phyloP scores from a whole-genome alignment of 2,797 vertebrate species.

The Cephalopachus bancanus region DNA sequence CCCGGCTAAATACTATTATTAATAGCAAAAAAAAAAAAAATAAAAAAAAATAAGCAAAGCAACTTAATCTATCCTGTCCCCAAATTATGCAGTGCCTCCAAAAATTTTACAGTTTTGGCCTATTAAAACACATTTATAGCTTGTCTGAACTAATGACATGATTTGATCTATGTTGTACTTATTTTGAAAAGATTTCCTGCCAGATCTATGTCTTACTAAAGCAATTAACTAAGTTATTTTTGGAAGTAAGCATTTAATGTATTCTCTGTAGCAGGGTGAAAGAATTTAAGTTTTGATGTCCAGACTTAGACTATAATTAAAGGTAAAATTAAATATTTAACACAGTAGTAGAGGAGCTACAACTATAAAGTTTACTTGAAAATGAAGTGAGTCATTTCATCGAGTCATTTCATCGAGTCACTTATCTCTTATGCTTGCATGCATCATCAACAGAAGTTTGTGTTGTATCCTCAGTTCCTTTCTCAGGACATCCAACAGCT shows the following conservation, averaged over 20 bases:
- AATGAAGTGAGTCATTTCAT: slow-evolving; percentile 72
- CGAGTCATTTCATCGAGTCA: slow-evolving; percentile 35
- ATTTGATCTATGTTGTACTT: slow-evolving; percentile 66
- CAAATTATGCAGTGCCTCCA: not conserved
- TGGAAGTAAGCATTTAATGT: slow-evolving; percentile 67
- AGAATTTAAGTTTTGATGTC: slow-evolving; percentile 55
- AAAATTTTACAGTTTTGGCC: slow-evolving; percentile 53
- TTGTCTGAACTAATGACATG: slow-evolving; percentile 75
- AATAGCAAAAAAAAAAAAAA: not conserved
- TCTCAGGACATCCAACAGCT: slow-evolving; percentile 65
- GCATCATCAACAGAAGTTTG: slow-evolving; percentile 49
- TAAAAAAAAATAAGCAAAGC: not conserved
- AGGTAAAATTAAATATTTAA: slow-evolving; percentile 81
- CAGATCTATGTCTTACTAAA: slow-evolving; percentile 64
- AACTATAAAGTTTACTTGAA: slow-evolving; percentile 72
- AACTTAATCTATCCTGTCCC: not conserved
- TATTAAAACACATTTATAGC: slow-evolving; percentile 51
- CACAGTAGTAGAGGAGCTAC: slow-evolving; percentile 10
- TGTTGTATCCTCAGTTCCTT: slow-evolving; percentile 55
- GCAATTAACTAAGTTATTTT: slow-evolving; percentile 64
- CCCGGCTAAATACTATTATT: slow-evolving; percentile 33
- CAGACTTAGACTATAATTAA: slow-evolving; percentile 51
- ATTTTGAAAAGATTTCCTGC: slow-evolving; percentile 71
- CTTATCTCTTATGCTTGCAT: slow-evolving; percentile 57
- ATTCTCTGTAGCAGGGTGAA: slow-evolving; percentile 40